Evolutionary conservation across 2,888 invertebrate genomes (phyloP), one percentile per base, ranked within the genome.

Genomic region (Callosobruchus maculatus): DNA sequence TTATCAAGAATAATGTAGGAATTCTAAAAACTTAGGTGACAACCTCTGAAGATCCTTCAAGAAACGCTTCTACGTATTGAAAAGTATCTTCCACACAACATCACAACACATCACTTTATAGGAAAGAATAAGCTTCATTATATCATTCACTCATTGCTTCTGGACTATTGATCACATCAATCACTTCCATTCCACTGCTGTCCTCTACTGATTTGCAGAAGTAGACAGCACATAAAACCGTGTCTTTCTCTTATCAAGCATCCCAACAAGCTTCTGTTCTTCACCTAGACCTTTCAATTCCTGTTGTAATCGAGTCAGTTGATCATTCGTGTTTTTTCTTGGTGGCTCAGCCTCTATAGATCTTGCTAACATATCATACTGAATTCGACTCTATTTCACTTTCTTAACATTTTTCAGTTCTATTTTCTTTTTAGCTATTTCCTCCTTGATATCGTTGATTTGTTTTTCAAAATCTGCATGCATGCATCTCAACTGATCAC

Each of bases 301-400:
- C 21, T 92, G 91, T 83, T 93, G 93, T 20, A 96, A 88, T 20
- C 90, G 90, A 70, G 91, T 90, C 0, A 97, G 88, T 77, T 91
- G 90, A 67, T 92, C 89, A 78, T 93, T 91, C 0, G 94, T 95
- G 78, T 94, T 93, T 82, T 93, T 93, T 80, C 97, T 90, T 83
- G 97, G 96, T 0, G 97, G 97, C 84, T 97, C 96, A 82, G 94
- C 92, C 80, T 93, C 94, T 77, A 98, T 97, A 0, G 97, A 92
- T 85, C 96, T 95, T 0, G 97, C 97, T 68, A 98, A 84, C 18
- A 97, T 93, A 88, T 98, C 97, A 88, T 98, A 98, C 85, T 97
- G 97, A 88, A 95, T 93, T 82, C 95, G 91, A 85, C 98, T 96
- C 84, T 96, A 95, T 20, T 97, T 91, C 26, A 97, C 93, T 79